phyloP scores from a whole-genome alignment of 2,113 vertebrate genomes.

The Eclectus roratus region DNA sequence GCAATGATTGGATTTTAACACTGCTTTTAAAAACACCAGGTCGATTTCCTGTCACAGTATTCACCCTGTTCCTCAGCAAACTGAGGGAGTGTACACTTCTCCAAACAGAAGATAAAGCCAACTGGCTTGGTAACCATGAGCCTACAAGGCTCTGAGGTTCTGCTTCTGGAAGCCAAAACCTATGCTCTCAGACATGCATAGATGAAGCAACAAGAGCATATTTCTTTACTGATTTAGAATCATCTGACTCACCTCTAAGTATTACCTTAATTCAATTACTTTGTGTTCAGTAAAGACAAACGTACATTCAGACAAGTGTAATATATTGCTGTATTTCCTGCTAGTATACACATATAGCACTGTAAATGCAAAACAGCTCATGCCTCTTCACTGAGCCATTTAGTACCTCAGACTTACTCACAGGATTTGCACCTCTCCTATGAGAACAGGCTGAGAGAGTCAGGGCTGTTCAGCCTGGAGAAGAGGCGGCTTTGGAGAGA shows the following conservation, averaged over 20 bases:
- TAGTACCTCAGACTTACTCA: neutral
- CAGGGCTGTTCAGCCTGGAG: neutral
- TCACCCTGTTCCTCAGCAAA: neutral
- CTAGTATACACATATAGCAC: accelerated
- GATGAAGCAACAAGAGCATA: neutral
- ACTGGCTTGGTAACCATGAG: accelerated
- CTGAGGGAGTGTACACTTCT: neutral
- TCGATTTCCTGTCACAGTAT: neutral
- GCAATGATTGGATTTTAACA: neutral
- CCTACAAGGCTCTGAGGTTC: neutral
- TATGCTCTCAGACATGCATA: neutral
- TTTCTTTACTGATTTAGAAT: neutral
- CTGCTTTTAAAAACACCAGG: neutral
- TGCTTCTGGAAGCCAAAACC: neutral
- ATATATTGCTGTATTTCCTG: neutral
- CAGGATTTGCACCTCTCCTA: neutral
- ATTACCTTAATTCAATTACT: neutral
- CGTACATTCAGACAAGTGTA: neutral
- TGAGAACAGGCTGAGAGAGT: neutral
- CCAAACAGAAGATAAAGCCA: neutral
- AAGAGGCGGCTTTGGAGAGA: neutral
- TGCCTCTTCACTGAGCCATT: neutral
- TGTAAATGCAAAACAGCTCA: neutral
- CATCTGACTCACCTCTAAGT: neutral
- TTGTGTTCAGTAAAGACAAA: neutral